phyloP scores from a whole-genome alignment of 1,140 invertebrate genomes.

The Hyles euphorbiae region DNA sequence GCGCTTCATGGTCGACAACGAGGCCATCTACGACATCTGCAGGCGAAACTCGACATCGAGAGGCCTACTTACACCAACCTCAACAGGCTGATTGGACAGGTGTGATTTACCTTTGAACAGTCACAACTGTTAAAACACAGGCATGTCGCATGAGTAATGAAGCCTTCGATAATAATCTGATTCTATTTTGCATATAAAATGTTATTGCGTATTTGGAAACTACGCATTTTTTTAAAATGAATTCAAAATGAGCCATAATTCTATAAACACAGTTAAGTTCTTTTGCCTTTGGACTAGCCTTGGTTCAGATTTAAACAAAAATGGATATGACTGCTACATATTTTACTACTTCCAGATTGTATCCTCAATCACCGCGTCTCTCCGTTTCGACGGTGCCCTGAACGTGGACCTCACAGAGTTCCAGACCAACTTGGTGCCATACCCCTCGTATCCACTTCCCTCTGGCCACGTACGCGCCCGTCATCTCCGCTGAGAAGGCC shows the following conservation, averaged over 20 bases:
- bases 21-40: constrained; percentile 94
- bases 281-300: no score
- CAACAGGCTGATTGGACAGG: constrained; percentile 89
- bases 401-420: constrained; percentile 95
- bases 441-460: constrained; percentile 90
- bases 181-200: no score
- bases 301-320: no score
- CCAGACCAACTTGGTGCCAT: constrained; percentile 90
- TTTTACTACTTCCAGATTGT: constrained; percentile 78
- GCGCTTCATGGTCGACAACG: constrained; percentile 93
- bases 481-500: constrained; percentile 88
- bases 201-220: no score
- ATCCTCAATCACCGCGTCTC: constrained; percentile 90
- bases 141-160: no score
- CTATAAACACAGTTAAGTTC: no score
- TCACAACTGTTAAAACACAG: no score
- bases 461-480: constrained; percentile 85
- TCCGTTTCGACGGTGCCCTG: constrained; percentile 91
- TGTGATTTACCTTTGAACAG: constrained; percentile 33
- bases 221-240: no score
- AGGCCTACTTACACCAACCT: constrained; percentile 87
- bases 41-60: constrained; percentile 91
- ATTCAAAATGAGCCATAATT: no score
- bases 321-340: no score
- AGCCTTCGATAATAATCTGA: no score